Percentiles rank a stretch among this genome's conserved stretches.
Evolutionary conservation across 2,888 invertebrate genomes (phyloP).

Genomic region (Brachyopa scutellaris): DNA sequence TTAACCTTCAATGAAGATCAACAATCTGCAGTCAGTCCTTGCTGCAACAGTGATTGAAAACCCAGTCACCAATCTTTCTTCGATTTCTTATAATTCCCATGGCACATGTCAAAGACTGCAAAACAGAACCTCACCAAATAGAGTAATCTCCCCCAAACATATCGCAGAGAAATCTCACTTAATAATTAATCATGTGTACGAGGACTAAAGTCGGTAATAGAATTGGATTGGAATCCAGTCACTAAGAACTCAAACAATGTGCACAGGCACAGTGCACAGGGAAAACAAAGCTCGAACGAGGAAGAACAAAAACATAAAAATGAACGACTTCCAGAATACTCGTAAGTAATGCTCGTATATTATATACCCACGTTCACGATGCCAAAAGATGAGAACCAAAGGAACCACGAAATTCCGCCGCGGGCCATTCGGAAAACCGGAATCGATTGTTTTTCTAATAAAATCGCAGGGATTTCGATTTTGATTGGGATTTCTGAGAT

Average conservation of each 20-base stretch:
- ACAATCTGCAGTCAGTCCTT: no score
- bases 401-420: constrained; percentile 48
- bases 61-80: no score
- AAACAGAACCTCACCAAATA: constrained; percentile 52
- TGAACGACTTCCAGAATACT: constrained; percentile 41
- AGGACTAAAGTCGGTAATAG: constrained; percentile 76
- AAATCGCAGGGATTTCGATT: constrained; percentile 67
- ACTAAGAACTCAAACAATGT: constrained; percentile 69
- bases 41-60: no score
- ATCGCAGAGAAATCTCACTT: constrained; percentile 75
- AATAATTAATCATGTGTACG: constrained; percentile 80
- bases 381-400: constrained; percentile 41
- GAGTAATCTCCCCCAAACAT: constrained; percentile 62
- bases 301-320: constrained; percentile 22
- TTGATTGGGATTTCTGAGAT: constrained; percentile 69
- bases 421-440: constrained; percentile 50
- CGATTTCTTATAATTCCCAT: no score
- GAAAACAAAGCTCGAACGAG: constrained; percentile 38
- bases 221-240: constrained; percentile 74
- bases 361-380: constrained; percentile 40
- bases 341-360: constrained; percentile 68
- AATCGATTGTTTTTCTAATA: constrained; percentile 72
- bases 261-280: background rate
- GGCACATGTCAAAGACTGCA: constrained; percentile 27
- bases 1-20: no score